phyloP scores from a whole-genome alignment of 2,797 vertebrate species.

The Peromyscus melanophrys region DNA sequence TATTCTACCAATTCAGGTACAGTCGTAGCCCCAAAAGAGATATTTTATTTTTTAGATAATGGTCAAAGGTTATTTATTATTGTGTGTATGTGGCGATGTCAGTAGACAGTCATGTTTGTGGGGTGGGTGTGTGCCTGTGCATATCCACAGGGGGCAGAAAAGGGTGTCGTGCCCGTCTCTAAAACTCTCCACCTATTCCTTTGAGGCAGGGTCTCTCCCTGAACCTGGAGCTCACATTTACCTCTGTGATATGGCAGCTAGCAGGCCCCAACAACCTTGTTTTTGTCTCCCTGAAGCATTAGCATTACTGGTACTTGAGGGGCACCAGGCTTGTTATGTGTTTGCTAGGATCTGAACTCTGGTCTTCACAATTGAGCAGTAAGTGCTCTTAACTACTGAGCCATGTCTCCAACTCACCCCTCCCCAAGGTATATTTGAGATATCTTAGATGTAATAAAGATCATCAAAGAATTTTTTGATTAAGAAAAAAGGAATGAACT shows the following conservation, averaged over 20 bases:
- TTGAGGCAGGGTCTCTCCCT: neutral
- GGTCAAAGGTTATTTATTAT: neutral
- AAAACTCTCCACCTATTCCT: neutral
- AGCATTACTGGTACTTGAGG: neutral
- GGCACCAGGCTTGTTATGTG: neutral
- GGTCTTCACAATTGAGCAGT: neutral
- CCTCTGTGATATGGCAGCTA: neutral
- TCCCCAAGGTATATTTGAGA: neutral
- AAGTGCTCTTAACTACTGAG: neutral
- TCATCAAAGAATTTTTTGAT: neutral
- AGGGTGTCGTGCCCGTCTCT: too few species aligned
- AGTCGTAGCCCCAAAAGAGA: neutral
- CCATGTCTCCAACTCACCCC: neutral
- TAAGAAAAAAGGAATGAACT: constrained; percentile 58
- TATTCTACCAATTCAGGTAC: neutral
- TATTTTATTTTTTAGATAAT: neutral
- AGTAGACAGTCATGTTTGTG: neutral
- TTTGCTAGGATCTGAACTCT: neutral
- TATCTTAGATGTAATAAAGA: constrained; percentile 39
- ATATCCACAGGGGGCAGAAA: neutral
- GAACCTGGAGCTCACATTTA: neutral
- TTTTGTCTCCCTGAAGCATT: neutral
- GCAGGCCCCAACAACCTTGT: neutral
- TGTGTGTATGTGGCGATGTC: neutral
- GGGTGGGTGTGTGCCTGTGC: neutral